Base-by-base conservation (phyloP, 2,113 vertebrate species). In the Oryzias woworae region DNA sequence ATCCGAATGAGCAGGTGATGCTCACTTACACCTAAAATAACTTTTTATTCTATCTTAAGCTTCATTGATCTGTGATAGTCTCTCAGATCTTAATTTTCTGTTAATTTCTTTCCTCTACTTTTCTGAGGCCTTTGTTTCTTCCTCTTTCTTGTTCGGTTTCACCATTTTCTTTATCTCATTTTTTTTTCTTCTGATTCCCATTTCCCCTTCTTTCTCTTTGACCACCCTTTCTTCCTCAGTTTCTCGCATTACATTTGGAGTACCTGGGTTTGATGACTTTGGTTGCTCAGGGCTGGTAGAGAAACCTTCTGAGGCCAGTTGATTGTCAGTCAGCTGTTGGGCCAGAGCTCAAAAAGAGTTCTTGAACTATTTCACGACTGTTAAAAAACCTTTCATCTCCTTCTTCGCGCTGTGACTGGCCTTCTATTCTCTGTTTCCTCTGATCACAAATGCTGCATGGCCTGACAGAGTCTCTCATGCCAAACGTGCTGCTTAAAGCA, bases 21-120 rank as follows among this genome's bases (percentile, higher is more conserved):
- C 82, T 88, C 88, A 86, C 85, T 88, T 82, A 73, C 84, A 84
- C 77, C 80, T 71, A 18, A 83, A 83, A 83, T 36, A 87, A 87
- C 80, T 82, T 69, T 59, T 52, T 85, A 80, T 80, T 85, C 83
- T 48, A 52, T 75, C 71, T 56, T 60, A 65, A 80, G 56, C 77
- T 66, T 50, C 56, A 3, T 41, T 59, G 61, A 65, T 51, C 69
- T 47, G 47, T 12, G 53, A 57, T 59, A 69, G 53, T 75, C 50
- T 70, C 71, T 82, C 43, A 53, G 72, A 83, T 83, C 70, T 70
- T 36, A 48, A 81, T 78, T 90, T 82, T 82, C 71, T 81, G 80
- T 77, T 72, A 71, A 31, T 73, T 61, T 61, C 52, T 45, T 61
- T 26, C 14, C 66, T 67, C 16, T 4, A 45, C 7, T 45, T n/a